Base-by-base conservation (phyloP, 92 coral and sea anemone genomes). In the Palythoa heliodiscus region DNA sequence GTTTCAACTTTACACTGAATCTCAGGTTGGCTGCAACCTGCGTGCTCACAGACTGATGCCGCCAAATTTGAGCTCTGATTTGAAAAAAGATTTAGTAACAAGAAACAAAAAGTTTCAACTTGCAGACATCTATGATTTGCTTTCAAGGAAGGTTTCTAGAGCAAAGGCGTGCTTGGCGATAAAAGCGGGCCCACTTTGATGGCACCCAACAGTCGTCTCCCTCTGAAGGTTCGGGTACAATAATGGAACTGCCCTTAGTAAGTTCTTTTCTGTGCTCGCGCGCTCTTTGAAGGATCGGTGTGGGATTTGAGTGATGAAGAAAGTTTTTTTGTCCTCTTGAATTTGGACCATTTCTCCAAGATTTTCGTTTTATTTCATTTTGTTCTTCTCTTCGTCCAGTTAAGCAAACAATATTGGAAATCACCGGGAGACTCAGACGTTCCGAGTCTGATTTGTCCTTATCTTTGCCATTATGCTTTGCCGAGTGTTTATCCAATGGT, bases 301-400 rank as follows among this genome's bases (percentile, higher is more conserved):
- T 58, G 2, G 92, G 90, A 25, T 82, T 90, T 7, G 47, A 53
- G 69, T 92, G 91, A 55, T 84, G 86, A 69, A 93, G 86, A 55
- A 93, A 77, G 39, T 82, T 72, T 23, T 71, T 89, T 73, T 90
- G 93, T n/a, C 97, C 97, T n/a, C 92, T 92, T 63, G 90, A 63
- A 63, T n/a, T 70, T 39, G 78, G 52, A 58, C 69, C 11, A 52
- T 67, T 67, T 66, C 63, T 47, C 74, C 84, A 15, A 3, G 83
- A 23, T 38, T 58, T 39, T 61, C 25, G 43, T n/a, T 35, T 15
- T 53, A 13, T 35, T 78, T 77, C 82, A 29, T 29, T 37, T 57
- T 58, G 20, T 35, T 48, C 20, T 23, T 78, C 55, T 38, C 2
- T 48, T 60, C 74, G 66, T 10, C 84, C 84, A 15, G 73, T 80